A percentile compares a stretch with the other conserved stretches of the same genome.
These are phyloP conservation scores for Rotaria macrura DNA, from an alignment of 2,888 invertebrate species.

Conservation along the genomic window DNA sequence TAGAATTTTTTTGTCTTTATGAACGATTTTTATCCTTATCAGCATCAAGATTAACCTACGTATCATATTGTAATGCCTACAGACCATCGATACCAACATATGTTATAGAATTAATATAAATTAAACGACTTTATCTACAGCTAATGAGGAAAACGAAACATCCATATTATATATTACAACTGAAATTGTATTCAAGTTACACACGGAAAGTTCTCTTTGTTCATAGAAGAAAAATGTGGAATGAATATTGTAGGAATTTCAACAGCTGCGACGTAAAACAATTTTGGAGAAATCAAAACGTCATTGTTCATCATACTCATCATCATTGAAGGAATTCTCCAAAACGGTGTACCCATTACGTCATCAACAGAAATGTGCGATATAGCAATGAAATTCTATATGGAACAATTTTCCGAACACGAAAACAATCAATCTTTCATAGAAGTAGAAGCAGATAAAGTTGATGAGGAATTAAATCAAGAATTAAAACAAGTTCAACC, in stretches of 20 bases:
- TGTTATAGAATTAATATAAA: not conserved
- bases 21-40: not conserved
- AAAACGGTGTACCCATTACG: not conserved
- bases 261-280: not conserved
- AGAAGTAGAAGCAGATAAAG: not conserved
- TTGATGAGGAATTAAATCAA: not conserved
- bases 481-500: not conserved
- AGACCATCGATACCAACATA: not conserved
- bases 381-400: not conserved
- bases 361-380: not conserved
- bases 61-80: not conserved
- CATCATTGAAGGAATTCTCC: not conserved
- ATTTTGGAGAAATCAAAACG: not conserved
- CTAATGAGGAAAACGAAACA: not conserved
- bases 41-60: not conserved
- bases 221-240: not conserved
- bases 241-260: not conserved
- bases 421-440: not conserved
- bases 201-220: not conserved
- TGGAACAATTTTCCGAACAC: not conserved
- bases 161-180: not conserved
- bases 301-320: not conserved
- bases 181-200: not conserved
- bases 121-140: not conserved
- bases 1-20: not conserved